These are phyloP conservation scores for Mycteria americana DNA, from an alignment of 2,797 vertebrate genomes.

Conservation along the genomic window DNA sequence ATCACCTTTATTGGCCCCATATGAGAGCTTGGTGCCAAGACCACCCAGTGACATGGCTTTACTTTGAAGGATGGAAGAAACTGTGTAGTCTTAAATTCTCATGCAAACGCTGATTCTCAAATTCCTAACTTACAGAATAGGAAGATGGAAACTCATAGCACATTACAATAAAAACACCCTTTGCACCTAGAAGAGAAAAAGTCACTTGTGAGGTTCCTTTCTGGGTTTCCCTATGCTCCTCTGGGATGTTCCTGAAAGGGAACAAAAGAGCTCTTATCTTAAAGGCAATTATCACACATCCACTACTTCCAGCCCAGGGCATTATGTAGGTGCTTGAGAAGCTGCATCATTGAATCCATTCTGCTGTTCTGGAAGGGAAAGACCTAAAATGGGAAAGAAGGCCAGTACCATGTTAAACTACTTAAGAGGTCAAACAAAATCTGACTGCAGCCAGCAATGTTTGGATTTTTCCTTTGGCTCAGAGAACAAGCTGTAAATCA, in stretches of 20 bases:
- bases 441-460: slow-evolving; percentile 25
- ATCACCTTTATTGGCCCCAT: slow-evolving; percentile 14
- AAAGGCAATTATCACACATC: background rate
- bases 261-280: background rate
- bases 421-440: slow-evolving; percentile 56
- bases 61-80: slow-evolving; percentile 37
- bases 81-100: slow-evolving; percentile 22
- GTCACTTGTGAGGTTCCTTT: background rate
- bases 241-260: background rate
- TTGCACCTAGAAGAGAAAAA: background rate
- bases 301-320: background rate
- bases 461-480: slow-evolving; percentile 62
- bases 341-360: background rate
- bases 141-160: slow-evolving; percentile 32
- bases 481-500: slow-evolving; percentile 32
- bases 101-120: slow-evolving; percentile 4
- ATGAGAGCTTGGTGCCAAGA: background rate
- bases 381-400: slow-evolving; percentile 46
- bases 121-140: slow-evolving; percentile 42
- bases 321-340: background rate
- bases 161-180: background rate
- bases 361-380: slow-evolving; percentile 2
- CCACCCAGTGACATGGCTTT: slow-evolving; percentile 43
- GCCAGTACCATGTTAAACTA: slow-evolving; percentile 54
- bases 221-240: background rate